Conservation (phyloP, 2,888 invertebrate genomes). For the Eurytoma californica region DNA sequence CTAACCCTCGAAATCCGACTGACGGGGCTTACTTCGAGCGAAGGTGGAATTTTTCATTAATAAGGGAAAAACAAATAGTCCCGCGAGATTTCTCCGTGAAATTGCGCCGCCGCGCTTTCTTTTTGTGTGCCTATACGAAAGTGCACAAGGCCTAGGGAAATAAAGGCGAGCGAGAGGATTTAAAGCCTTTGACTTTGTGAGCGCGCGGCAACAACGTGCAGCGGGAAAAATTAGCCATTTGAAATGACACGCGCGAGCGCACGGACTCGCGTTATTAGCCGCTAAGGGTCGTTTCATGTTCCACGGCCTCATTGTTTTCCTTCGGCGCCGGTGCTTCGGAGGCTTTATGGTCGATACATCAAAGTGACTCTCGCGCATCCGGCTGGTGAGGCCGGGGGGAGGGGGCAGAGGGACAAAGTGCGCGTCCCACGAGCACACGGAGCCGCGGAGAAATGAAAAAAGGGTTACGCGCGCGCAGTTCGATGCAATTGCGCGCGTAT, state of each 20-base stretch:
- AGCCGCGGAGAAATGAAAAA: slow-evolving; percentile 3
- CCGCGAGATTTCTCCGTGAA: slow-evolving; percentile 31
- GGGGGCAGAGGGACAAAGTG: too few species aligned
- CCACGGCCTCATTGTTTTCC: slow-evolving; percentile 71
- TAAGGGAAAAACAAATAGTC: slow-evolving; percentile 25
- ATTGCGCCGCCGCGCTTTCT: not conserved
- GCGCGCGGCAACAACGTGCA: slow-evolving; percentile 2
- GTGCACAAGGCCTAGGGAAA: slow-evolving; percentile 3
- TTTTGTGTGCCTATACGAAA: not conserved
- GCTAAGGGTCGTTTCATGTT: slow-evolving; percentile 74
- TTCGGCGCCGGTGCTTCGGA: slow-evolving; percentile 56
- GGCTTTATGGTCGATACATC: slow-evolving; percentile 72
- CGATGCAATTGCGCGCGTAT: slow-evolving; percentile 54
- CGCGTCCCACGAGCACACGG: not conserved
- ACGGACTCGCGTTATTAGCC: slow-evolving; percentile 73
- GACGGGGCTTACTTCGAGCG: too few species aligned
- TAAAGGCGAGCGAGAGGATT: slow-evolving; percentile 46
- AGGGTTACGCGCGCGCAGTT: slow-evolving; percentile 28
- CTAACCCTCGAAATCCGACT: too few species aligned
- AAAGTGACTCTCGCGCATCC: slow-evolving; percentile 65
- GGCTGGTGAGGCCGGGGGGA: slow-evolving; percentile 26
- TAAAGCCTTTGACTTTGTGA: slow-evolving; percentile 53
- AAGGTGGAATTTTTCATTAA: not conserved
- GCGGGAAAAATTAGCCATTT: slow-evolving; percentile 72
- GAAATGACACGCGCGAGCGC: slow-evolving; percentile 62